Base-by-base conservation (phyloP, 2,888 invertebrate genomes). In the Tachina fera region DNA sequence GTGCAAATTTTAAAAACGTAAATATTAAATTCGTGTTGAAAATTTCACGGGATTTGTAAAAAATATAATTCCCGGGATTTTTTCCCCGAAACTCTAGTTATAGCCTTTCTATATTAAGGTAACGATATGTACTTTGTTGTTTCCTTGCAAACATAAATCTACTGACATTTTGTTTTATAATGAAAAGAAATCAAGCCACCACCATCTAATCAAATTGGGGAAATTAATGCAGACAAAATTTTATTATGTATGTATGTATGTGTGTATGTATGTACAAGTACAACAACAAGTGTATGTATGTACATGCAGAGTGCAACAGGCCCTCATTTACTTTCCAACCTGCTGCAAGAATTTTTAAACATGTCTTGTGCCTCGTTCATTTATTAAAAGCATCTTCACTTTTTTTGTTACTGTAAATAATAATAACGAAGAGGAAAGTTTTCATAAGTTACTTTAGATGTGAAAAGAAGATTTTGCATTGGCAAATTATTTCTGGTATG, bases 251-350 rank as follows among this genome's bases (percentile, higher is more conserved):
- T 31, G 31, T 31, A 6, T 6, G 31, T 31, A 31, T 6, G 6
- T 31, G 2, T 6, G 1, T 31, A 31, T 31, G 41, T 31, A 31
- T 31, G 41, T 31, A 80, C 41, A 56, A 56, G 13, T 22, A 49
- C 19, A 10, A 49, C 19, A 10, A 51, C 58, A 22, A 43, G 31
- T 39, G 31, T 4, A 19, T 51, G 47, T 77, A 31, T 31, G 31
- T 31, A 31, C 31, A 31, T 72, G 77, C 65, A 60, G 31, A 41
- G 14, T 60, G 58, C 67, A 67, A 78, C 60, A 72, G 53, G 77
- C 72, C 77, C 77, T 77, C 83, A 78, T 60, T 78, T 78, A 74
- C 77, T 83, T 83, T 83, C 60, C 77, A 78, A 78, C 67, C 72
- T 72, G 83, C 67, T 61, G 39, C 22, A 83, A 78, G 77, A 78